Base-by-base conservation (phyloP, 2,888 invertebrate genomes). In the Leptinotarsa rubiginosa region DNA sequence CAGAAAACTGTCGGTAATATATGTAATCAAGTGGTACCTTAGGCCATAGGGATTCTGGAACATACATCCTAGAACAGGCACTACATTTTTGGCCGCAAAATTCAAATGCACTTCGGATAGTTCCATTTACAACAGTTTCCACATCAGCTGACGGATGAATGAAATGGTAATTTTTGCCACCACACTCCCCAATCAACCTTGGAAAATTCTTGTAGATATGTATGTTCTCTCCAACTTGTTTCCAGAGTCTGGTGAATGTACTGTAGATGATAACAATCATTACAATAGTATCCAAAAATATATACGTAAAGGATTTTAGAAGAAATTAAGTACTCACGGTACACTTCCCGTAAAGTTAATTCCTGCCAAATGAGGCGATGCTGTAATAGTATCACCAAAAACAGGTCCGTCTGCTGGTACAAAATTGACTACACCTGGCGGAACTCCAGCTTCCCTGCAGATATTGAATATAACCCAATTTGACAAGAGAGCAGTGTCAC, bases 281-380 rank as follows among this genome's bases (percentile, higher is more conserved):
- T 31, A 31, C 3, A 68, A 2, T 15, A 52, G 25, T 65, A 18
- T 31, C 25, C 15, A 41, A 41, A 41, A 41, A 41, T 41, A 41
- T 10, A 41, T 41, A 41, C 2, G 41, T 41, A 41, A 10, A 12
- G 41, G 41, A 50, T 15, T 50, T 4, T 50, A 50, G 1, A 50
- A n/a, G n/a, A 50, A 50, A 56, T 56, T 56, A 18, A 18, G 66
- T 72, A 87, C 90, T 90, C 90, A 94, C 92, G 96, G 96, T 69
- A 98, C 97, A 75, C 98, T 98, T 78, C 99, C 99, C 20, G 99
- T 99, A 88, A 99, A 99, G 88, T 99, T 99, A 81, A 99, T 93
- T 7, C 97, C 99, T 16, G 97, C 95, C 65, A 99, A 90, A 85
- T 96, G 88, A 1, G 95, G 94, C 0, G 96, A 96, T 1, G 92